phyloP scores from a whole-genome alignment of 2,797 vertebrate genomes.

The Muraenolepis orangiensis region DNA sequence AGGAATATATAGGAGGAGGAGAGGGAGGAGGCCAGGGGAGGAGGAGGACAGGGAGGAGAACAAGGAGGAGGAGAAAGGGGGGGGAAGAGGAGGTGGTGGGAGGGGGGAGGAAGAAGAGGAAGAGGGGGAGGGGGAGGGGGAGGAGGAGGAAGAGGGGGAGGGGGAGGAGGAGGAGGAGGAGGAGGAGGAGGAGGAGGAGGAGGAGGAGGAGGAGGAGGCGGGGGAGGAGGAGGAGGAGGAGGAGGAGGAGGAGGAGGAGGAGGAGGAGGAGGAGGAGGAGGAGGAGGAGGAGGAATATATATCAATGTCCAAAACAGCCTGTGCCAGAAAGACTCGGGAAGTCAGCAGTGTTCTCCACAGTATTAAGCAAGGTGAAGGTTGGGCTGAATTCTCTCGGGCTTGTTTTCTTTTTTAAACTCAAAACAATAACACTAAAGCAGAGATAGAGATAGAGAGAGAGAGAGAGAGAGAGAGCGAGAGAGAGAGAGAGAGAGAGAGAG shows the following conservation, averaged over 20 bases:
- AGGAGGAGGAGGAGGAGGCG: constrained; percentile 25
- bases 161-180: too few species aligned
- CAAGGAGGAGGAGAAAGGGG: constrained; percentile 33
- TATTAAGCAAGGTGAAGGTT: constrained; percentile 56
- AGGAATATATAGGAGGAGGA: constrained; percentile 53
- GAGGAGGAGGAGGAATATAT: constrained; percentile 50
- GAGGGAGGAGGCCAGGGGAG: too few species aligned
- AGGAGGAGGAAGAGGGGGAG: too few species aligned
- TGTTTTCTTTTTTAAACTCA: constrained; percentile 42
- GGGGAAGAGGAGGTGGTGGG: too few species aligned
- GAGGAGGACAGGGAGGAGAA: constrained; percentile 24
- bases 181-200: constrained; percentile 25
- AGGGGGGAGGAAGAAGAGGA: too few species aligned
- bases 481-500: too few species aligned
- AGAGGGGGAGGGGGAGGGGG: constrained; percentile 30
- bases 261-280: too few species aligned
- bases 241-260: constrained; percentile 25
- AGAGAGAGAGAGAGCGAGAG: too few species aligned
- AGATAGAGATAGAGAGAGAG: too few species aligned
- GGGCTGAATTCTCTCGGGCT: constrained; percentile 32
- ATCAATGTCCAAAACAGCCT: constrained; percentile 58
- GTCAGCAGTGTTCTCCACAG: constrained; percentile 52
- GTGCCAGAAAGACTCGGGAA: constrained; percentile 23
- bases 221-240: too few species aligned
- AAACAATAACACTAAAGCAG: constrained; percentile 49